These are phyloP conservation scores for Corythoichthys haematopterus DNA, from an alignment of 2,113 vertebrate species.

Conservation along the genomic window DNA sequence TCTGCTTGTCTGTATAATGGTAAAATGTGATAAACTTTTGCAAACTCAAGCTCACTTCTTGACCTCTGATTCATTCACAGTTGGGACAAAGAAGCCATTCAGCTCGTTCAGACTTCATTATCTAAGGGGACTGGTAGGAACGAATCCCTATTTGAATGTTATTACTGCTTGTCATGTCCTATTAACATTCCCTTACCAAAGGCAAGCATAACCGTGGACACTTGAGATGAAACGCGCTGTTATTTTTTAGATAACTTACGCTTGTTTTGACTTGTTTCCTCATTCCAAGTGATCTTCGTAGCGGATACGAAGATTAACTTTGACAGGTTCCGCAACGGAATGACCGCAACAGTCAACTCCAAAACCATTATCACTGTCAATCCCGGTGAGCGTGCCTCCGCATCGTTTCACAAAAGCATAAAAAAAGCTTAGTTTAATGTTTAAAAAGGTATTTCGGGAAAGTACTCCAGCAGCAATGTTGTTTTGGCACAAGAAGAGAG, in stretches of 20 bases:
- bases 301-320: conserved; percentile 87
- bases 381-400: conserved; percentile 77
- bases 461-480: background rate
- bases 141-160: conserved; percentile 42
- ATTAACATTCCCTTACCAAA: conserved; percentile 24
- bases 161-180: conserved; percentile 35
- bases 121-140: conserved; percentile 84
- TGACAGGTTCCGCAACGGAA: conserved; percentile 88
- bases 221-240: conserved; percentile 28
- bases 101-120: conserved; percentile 80
- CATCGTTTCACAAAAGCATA: background rate
- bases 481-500: background rate
- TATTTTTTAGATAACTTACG: conserved; percentile 18
- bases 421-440: background rate
- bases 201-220: conserved; percentile 21
- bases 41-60: conserved; percentile 29
- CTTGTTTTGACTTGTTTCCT: conserved; percentile 43
- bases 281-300: conserved; percentile 86
- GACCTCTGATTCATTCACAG: conserved; percentile 69
- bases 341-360: conserved; percentile 86
- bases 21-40: conserved; percentile 14
- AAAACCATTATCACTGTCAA: conserved; percentile 94
- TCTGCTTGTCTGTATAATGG: conserved; percentile 6
- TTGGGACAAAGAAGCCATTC: conserved; percentile 91
- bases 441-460: conserved; percentile 5